Conservation (phyloP, 2,797 vertebrate genomes). For the Sebastes miniatus region DNA sequence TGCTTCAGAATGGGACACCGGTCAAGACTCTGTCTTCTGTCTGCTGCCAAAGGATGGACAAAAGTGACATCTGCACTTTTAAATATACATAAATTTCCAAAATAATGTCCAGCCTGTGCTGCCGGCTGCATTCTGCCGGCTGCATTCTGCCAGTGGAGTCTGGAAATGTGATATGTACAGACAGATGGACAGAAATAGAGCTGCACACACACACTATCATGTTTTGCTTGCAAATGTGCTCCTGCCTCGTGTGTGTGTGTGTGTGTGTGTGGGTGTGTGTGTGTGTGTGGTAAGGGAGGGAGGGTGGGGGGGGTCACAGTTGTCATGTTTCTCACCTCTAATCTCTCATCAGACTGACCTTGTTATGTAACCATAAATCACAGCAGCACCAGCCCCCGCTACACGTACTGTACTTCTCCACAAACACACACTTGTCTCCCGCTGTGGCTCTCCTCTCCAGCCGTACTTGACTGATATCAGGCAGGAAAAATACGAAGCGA, state of each 20-base stretch:
- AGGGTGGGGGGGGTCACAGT: not conserved
- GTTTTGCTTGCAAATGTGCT: slow-evolving; percentile 43
- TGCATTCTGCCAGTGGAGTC: not conserved
- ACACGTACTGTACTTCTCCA: not conserved
- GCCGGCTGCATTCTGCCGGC: not conserved
- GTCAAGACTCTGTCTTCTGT: not conserved
- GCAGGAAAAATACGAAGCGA: not conserved
- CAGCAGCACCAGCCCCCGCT: not conserved
- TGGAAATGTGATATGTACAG: slow-evolving; percentile 7
- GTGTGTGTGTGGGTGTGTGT: not conserved
- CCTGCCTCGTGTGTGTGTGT: not conserved
- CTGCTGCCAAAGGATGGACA: not conserved
- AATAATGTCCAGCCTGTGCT: not conserved
- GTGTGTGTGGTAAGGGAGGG: not conserved
- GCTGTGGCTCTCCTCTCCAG: not conserved
- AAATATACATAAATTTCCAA: slow-evolving; percentile 1
- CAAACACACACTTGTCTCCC: not conserved
- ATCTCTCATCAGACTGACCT: slow-evolving; percentile 41
- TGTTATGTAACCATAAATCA: slow-evolving; percentile 47
- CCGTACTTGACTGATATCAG: not conserved
- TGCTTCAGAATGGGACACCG: not conserved
- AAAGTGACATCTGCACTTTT: not conserved
- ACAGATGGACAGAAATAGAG: slow-evolving; percentile 35
- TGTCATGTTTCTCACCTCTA: slow-evolving; percentile 47
- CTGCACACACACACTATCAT: slow-evolving; percentile 27